A percentile compares a stretch with the other conserved stretches of the same genome.
These are phyloP conservation scores for Muscidifurax raptorellus DNA, from an alignment of 1,140 invertebrate genomes.

Conservation along the genomic window DNA sequence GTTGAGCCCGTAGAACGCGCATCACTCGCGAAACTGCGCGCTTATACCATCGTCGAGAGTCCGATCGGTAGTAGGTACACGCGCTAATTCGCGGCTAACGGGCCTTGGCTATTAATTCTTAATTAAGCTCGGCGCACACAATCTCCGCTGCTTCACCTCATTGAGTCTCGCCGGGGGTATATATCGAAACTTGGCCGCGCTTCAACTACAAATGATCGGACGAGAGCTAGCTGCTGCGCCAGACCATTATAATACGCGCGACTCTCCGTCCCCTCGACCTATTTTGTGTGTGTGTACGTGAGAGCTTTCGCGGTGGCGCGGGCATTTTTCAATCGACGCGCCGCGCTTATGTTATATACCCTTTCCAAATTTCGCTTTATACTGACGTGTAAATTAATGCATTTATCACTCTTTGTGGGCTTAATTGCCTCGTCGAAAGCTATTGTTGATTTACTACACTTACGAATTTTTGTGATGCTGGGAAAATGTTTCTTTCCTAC, in stretches of 20 bases:
- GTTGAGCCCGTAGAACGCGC: not conserved
- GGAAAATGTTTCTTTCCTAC: no score
- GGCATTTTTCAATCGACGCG: conserved; percentile 28
- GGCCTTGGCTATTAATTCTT: conserved; percentile 66
- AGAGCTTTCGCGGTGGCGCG: not conserved
- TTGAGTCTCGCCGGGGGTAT: conserved; percentile 63
- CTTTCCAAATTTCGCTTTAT: not conserved
- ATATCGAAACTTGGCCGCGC: conserved; percentile 69
- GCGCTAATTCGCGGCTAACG: conserved; percentile 55
- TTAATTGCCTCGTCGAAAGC: conserved; percentile 11
- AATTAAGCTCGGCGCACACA: conserved; percentile 62
- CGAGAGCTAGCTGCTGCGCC: conserved; percentile 52
- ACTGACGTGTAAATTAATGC: conserved; percentile 12
- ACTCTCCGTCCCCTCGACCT: conserved; percentile 56
- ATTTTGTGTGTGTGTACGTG: not conserved
- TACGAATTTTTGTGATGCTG: not conserved
- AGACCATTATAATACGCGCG: conserved; percentile 62
- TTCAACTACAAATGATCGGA: conserved; percentile 69
- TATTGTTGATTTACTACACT: not conserved
- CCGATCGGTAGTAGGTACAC: conserved; percentile 24
- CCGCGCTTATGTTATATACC: no score
- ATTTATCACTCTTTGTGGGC: not conserved
- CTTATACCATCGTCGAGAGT: not conserved
- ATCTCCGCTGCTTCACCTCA: conserved; percentile 58
- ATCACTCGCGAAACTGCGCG: not conserved